Evolutionary conservation across 2,113 vertebrate genomes (phyloP).

Genomic region (Oceanodroma tethys): DNA sequence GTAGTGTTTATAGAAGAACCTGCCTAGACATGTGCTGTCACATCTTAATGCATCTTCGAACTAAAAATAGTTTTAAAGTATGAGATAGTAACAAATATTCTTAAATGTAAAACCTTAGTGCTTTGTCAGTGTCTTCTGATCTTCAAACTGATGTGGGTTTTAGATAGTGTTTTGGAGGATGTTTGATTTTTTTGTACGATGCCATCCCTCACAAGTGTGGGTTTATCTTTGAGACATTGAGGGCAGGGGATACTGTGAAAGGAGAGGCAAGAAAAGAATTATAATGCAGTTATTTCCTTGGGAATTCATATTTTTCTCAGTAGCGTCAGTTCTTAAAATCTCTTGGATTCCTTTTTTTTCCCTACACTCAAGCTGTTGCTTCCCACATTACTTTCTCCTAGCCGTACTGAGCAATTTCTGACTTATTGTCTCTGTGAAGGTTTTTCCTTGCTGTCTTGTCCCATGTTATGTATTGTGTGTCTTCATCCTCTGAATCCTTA

Average conservation of each 20-base stretch:
- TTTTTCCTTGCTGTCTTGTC: not conserved
- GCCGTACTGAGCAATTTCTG: not conserved
- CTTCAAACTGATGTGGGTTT: not conserved
- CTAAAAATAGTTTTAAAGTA: not conserved
- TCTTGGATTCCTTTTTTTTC: not conserved
- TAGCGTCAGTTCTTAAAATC: not conserved
- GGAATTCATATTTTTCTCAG: not conserved
- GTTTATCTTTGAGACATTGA: not conserved
- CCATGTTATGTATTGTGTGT: not conserved
- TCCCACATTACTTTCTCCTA: not conserved
- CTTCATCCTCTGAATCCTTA: not conserved
- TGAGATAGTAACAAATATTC: not conserved
- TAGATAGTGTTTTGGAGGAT: not conserved
- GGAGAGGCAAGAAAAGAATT: not conserved
- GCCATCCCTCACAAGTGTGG: not conserved
- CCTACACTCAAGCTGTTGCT: not conserved
- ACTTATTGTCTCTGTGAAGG: not conserved
- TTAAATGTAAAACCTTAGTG: not conserved
- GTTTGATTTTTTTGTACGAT: not conserved
- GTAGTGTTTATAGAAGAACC: not conserved
- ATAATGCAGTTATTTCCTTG: not conserved
- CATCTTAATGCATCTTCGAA: not conserved
- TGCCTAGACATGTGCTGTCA: not conserved
- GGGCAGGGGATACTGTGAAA: not conserved
- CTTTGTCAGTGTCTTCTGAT: not conserved